Evolutionary conservation across 2,888 invertebrate species (phyloP), one percentile per base, ranked within the genome.

Genomic region (Mythimna lalbum): DNA sequence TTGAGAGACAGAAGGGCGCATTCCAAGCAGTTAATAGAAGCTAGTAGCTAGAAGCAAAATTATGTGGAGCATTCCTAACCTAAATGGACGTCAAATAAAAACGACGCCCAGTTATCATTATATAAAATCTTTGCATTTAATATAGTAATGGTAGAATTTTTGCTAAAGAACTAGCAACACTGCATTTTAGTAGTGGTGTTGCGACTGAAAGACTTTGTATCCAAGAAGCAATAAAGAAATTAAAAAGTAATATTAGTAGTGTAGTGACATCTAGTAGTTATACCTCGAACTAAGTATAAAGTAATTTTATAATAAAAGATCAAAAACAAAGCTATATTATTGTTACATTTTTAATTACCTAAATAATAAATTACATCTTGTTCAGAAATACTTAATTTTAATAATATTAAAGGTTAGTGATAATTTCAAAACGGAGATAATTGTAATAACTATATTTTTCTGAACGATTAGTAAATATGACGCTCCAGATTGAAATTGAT

Each of bases 381-480:
- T 19, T 3, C 1, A 19, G 31, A 9, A 27, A 0, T 53, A 39
- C 6, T 0, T 5, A n/a, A 33, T 10, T 33, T 1, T 55, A 33
- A 21, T 33, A 7, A 17, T n/a, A n/a, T n/a, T 21, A 14, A 17
- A 5, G 17, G 31, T 61, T 1, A 7, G 7, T 6, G 6, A 6
- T 12, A 19, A 63, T 64, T 50, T 14, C 19, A 17, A 17, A 17
- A 66, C 36, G 12, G 31, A 59, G 14, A 31, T 31, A 17, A 47
- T 47, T 12, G 14, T 9, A n/a, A 4, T 9, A 14, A 49, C 1
- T n/a, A 21, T 43, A 62, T 21, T 17, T 65, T 77, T 72, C 64
- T 4, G 63, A 77, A 81, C 79, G 78, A 47, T 52, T 76, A 50
- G 63, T 70, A 71, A 70, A 79, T 71, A 81, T 52, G 81, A 81